Conservation (phyloP, 2,113 vertebrate genomes). For the Thermophis baileyi region DNA sequence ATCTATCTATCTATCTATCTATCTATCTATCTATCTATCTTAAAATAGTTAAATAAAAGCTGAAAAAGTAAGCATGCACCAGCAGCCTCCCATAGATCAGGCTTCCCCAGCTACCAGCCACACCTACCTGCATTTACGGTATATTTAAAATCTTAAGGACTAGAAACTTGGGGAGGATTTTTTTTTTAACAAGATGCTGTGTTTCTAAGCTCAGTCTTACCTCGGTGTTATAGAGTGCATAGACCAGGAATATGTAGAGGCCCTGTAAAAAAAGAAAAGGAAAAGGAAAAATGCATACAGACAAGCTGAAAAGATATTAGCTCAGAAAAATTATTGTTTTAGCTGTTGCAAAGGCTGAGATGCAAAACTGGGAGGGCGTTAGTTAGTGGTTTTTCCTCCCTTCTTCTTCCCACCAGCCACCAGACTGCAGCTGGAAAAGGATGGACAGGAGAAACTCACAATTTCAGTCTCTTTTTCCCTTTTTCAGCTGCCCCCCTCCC, state of each 20-base stretch:
- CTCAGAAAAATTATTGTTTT: background rate
- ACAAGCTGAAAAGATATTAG: background rate
- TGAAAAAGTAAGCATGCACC: background rate
- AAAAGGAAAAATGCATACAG: background rate
- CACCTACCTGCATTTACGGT: background rate
- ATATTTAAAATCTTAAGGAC: background rate
- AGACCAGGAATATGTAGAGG: constrained; percentile 90
- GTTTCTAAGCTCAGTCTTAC: constrained; percentile 65
- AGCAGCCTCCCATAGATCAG: background rate
- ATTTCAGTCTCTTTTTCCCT: background rate
- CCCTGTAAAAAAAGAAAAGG: constrained; percentile 69
- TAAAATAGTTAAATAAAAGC: too few relatives aligned
- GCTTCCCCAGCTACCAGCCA: background rate
- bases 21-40: too few relatives aligned
- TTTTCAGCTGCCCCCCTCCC: background rate
- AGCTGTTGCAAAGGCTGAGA: background rate
- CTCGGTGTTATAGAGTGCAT: constrained; percentile 86
- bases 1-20: too few relatives aligned
- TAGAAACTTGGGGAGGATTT: background rate
- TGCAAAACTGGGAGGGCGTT: background rate
- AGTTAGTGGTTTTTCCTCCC: background rate
- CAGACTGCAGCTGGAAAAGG: background rate
- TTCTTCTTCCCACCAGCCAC: background rate
- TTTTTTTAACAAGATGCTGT: background rate
- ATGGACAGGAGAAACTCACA: background rate